Conservation (phyloP, 2,113 vertebrate species). For the Brevimyrus niger region DNA sequence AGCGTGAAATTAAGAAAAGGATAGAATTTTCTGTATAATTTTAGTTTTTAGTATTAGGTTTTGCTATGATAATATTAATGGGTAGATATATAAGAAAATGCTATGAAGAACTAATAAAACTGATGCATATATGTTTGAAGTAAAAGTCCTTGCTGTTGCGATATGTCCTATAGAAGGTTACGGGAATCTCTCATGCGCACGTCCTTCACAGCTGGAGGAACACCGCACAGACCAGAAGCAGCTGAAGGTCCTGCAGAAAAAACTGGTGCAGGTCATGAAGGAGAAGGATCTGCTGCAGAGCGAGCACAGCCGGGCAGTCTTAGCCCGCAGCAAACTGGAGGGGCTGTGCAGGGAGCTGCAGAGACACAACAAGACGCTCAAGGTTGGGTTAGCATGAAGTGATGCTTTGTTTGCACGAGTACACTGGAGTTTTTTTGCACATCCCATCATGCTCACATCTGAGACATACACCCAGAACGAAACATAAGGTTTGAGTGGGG, state of each 20-base stretch:
- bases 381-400: conserved; percentile 57
- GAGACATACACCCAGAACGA: neutral
- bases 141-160: neutral
- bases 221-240: conserved; percentile 86
- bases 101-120: neutral
- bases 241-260: conserved; percentile 84
- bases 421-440: neutral
- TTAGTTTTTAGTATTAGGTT: neutral
- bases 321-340: conserved; percentile 93
- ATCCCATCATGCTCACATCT: neutral
- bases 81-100: neutral
- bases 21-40: no score
- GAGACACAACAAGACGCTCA: conserved; percentile 95
- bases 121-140: neutral
- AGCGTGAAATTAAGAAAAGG: neutral
- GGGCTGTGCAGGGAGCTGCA: conserved; percentile 91
- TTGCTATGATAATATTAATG: neutral
- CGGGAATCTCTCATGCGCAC: neutral
- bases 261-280: conserved; percentile 76
- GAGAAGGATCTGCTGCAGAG: conserved; percentile 94
- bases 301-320: conserved; percentile 85
- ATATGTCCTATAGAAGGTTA: neutral
- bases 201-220: conserved; percentile 73
- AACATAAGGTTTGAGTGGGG: neutral
- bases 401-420: neutral